Evolutionary conservation across 2,888 invertebrate species (phyloP), one percentile per base, ranked within the genome.

Genomic region (Caenorhabditis angaria): DNA sequence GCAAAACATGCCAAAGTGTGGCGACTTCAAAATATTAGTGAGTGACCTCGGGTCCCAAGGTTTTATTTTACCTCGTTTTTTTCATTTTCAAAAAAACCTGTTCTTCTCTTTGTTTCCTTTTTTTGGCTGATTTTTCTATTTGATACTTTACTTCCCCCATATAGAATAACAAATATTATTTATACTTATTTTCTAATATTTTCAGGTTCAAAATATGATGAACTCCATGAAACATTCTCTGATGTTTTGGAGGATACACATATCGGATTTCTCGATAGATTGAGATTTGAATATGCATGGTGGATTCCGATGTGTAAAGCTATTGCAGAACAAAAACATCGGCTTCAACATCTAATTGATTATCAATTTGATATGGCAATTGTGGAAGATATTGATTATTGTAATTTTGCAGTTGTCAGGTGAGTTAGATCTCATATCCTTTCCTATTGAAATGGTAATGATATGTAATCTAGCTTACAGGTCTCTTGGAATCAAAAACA

Each of bases 391-490:
- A 62, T 73, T 29, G 73, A 73, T 29, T 62, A 63, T 18, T 73
- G 73, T 65, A 69, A 58, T 29, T 51, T 61, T 8, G 62, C 64
- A 56, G 41, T 73, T 18, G 65, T 72, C 8, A 65, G 67, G 72
- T 72, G 64, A 55, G 72, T 72, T 72, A 67, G 72, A 72, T 64
- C 60, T 54, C 72, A 64, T 72, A 72, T 72, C 72, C 64, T 72
- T 72, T 67, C 72, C 64, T n/a, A n/a, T n/a, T 47, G 18, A 48
- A 58, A 65, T 64, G 72, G 67, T 54, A 72, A 72, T 72, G 72
- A 72, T 72, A 72, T 72, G 72, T 72, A 72, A 67, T 72, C 72
- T 72, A 67, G 67, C 72, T 72, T 72, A 67, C 72, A 72, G 72
- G 67, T 64, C 55, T n/a, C 25, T 73, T 41, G 65, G 65, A 54